Conservation (phyloP, 2,113 vertebrate genomes). For the Formicarius rufipectus region DNA sequence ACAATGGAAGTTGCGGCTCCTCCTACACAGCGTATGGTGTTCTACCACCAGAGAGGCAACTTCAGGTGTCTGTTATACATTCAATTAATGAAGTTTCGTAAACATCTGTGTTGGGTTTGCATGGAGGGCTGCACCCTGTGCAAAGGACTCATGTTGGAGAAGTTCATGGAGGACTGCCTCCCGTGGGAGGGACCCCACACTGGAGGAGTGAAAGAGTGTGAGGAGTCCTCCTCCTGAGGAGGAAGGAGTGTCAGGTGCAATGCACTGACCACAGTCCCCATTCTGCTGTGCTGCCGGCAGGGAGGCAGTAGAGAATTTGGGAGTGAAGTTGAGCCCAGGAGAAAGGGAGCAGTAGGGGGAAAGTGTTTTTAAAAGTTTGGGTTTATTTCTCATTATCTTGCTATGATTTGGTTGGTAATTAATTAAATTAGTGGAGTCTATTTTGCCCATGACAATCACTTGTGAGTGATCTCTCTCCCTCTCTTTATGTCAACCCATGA, state of each 20-base stretch:
- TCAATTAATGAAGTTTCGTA: neutral
- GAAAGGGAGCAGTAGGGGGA: neutral
- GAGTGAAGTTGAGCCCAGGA: neutral
- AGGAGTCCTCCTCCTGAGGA: neutral
- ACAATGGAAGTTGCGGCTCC: neutral
- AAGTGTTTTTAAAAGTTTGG: neutral
- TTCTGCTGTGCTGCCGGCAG: neutral
- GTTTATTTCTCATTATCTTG: neutral
- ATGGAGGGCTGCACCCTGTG: neutral
- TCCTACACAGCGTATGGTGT: neutral
- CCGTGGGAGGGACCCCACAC: neutral
- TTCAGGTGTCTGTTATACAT: neutral
- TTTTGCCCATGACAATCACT: neutral
- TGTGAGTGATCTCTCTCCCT: neutral
- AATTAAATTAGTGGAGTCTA: neutral
- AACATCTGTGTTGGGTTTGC: neutral
- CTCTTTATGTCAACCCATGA: neutral
- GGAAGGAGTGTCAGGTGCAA: neutral
- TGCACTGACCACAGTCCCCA: neutral
- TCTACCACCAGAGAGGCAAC: neutral
- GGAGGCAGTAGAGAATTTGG: neutral
- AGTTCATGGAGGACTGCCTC: neutral
- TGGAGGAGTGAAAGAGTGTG: too few relatives aligned
- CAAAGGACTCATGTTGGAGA: neutral
- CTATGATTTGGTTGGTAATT: neutral